A percentile compares a stretch with the other conserved stretches of the same genome.
Evolutionary conservation across 2,888 invertebrate species (phyloP).

Genomic region (Aporophyla lueneburgensis): DNA sequence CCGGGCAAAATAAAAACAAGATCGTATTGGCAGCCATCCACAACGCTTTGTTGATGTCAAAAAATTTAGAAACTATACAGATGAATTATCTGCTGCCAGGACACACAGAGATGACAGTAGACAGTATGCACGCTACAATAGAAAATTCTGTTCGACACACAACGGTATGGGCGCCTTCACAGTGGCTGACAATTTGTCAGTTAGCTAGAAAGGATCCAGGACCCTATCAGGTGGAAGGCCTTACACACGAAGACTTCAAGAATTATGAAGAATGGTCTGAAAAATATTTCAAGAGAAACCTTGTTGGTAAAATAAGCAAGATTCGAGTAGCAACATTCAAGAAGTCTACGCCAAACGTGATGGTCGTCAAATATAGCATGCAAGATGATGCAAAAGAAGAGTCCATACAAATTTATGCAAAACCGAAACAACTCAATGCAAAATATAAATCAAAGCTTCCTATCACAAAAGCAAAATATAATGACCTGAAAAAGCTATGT

Average conservation of each 20-base stretch:
- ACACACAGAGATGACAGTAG: slow-evolving; percentile 11
- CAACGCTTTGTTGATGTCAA: slow-evolving; percentile 5
- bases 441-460: slow-evolving; percentile 1
- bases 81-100: slow-evolving; percentile 13
- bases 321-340: slow-evolving; percentile 18
- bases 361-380: slow-evolving; percentile 10
- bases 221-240: slow-evolving; percentile 8
- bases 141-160: neutral
- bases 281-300: slow-evolving; percentile 17
- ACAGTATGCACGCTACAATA: neutral
- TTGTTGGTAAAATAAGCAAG: slow-evolving; percentile 14
- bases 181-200: slow-evolving; percentile 1
- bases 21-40: slow-evolving; percentile 7
- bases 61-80: slow-evolving; percentile 6
- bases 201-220: slow-evolving; percentile 8
- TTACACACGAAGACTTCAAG: neutral
- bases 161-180: neutral
- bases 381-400: neutral
- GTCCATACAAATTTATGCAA: neutral
- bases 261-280: slow-evolving; percentile 13
- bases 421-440: neutral
- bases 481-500: slow-evolving; percentile 10
- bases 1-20: slow-evolving; percentile 12
- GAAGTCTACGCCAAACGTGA: neutral
- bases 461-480: slow-evolving; percentile 10